Conservation (phyloP, 2,113 vertebrate species). For the Hemiscyllium ocellatum region DNA sequence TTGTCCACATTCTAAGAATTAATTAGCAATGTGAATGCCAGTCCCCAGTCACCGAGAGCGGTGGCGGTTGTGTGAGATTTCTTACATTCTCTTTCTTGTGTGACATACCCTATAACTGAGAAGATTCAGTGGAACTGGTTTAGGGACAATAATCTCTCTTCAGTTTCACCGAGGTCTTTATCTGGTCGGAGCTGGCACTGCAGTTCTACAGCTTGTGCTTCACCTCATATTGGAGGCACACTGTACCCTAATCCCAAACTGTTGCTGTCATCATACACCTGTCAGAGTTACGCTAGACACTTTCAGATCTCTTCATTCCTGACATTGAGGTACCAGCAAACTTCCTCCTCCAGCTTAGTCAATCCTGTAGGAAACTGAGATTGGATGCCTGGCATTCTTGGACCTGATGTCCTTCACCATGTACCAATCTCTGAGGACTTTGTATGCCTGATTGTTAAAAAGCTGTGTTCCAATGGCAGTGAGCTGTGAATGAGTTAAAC, state of each 20-base stretch:
- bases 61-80: background rate
- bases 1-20: background rate
- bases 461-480: background rate
- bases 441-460: background rate
- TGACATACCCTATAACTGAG: too few relatives aligned
- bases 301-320: background rate
- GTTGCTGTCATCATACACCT: background rate
- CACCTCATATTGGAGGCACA: too few relatives aligned
- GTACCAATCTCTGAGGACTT: background rate
- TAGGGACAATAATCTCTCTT: too few relatives aligned
- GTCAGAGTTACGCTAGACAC: background rate
- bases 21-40: background rate
- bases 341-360: background rate
- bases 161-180: background rate
- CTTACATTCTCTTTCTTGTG: background rate
- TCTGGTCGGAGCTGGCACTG: background rate
- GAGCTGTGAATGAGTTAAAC: conserved; percentile 15
- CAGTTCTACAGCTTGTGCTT: background rate
- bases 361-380: background rate
- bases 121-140: background rate
- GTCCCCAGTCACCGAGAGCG: background rate
- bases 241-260: background rate
- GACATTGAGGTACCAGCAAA: background rate
- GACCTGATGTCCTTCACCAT: background rate
- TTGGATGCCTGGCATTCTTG: background rate